These are phyloP conservation scores for Porites cylindrica DNA, from an alignment of 92 coral and sea anemone genomes.

Conservation along the genomic window DNA sequence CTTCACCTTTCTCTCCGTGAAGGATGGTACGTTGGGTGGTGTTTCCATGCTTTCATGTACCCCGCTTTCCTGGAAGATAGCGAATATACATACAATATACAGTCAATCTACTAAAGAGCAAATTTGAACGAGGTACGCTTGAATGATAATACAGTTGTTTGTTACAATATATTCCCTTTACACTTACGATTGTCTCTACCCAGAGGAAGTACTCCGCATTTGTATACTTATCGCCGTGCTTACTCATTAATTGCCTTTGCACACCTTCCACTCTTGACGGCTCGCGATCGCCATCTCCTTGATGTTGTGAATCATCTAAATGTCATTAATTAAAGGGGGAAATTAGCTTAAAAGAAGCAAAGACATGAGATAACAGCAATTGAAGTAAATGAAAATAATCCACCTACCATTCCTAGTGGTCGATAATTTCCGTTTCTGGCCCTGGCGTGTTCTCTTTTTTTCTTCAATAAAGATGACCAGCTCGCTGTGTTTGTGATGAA, in stretches of 20 bases:
- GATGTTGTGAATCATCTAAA: conserved; percentile 7
- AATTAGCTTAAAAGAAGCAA: background rate
- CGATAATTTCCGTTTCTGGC: background rate
- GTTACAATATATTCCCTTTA: background rate
- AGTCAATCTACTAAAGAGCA: background rate
- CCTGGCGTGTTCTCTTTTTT: background rate
- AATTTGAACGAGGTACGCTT: background rate
- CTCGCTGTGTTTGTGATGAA: background rate
- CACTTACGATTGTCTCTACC: background rate
- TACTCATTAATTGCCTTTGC: background rate
- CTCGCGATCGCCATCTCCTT: background rate
- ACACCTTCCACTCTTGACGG: background rate
- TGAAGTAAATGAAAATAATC: background rate
- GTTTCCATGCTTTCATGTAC: background rate
- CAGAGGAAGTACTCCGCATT: background rate
- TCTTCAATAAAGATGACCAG: background rate
- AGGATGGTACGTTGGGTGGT: background rate
- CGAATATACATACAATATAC: background rate
- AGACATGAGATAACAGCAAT: background rate
- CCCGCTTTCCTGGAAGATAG: background rate
- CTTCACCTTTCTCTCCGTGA: background rate
- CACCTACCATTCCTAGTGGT: background rate
- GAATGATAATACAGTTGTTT: background rate
- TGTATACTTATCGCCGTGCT: background rate
- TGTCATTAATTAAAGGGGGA: background rate